Evolutionary conservation across 2,888 invertebrate species (phyloP).

Genomic region (Megamerina dolium): DNA sequence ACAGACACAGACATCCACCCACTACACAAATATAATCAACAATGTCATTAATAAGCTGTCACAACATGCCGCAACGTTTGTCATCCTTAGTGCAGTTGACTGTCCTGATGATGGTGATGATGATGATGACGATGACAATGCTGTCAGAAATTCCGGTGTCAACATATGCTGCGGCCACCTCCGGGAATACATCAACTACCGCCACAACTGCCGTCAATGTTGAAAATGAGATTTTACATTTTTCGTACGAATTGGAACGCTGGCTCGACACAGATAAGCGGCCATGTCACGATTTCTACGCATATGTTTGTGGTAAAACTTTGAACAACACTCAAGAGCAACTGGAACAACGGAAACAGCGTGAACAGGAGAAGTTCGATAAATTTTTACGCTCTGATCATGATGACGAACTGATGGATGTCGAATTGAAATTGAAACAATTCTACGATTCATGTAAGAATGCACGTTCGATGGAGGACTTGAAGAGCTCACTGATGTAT

Average conservation of each 20-base stretch:
- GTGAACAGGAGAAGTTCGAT: constrained; percentile 34
- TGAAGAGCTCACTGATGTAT: constrained; percentile 36
- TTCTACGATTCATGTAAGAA: constrained; percentile 40
- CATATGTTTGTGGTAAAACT: constrained; percentile 36
- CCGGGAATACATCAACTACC: constrained; percentile 1
- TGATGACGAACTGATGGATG: constrained; percentile 31
- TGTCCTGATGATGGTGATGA: neutral
- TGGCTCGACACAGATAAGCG: constrained; percentile 29
- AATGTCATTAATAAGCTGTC: constrained; percentile 11
- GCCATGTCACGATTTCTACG: constrained; percentile 42
- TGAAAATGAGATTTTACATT: constrained; percentile 32
- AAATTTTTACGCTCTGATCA: constrained; percentile 29
- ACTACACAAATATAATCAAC: no score
- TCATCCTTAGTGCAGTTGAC: neutral
- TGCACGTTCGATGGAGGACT: constrained; percentile 31
- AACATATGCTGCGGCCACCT: constrained; percentile 1
- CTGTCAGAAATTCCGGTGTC: neutral
- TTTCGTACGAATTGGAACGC: constrained; percentile 34
- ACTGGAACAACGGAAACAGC: constrained; percentile 23
- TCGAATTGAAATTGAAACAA: constrained; percentile 38
- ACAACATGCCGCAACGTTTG: neutral
- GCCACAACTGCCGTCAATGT: constrained; percentile 19
- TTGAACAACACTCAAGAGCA: constrained; percentile 24
- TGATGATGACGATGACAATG: constrained; percentile 1
- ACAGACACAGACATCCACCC: no score